These are phyloP conservation scores for Okamejei kenojei DNA, from an alignment of 2,797 vertebrate species.

Conservation along the genomic window DNA sequence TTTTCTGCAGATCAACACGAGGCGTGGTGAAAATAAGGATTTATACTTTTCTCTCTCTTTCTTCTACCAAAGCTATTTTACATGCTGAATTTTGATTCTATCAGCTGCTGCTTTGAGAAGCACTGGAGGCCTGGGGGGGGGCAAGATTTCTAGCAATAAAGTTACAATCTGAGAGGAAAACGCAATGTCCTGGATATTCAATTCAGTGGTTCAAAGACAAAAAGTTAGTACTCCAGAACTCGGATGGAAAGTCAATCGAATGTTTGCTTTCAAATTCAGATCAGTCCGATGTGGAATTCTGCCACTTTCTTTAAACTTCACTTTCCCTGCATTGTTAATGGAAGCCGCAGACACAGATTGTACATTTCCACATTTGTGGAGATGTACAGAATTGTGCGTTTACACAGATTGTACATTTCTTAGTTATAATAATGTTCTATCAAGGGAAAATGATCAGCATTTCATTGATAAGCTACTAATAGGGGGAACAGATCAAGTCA, in stretches of 20 bases:
- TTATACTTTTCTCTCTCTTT: not conserved
- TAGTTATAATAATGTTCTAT: not conserved
- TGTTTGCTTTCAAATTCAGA: not conserved
- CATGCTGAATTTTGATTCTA: not conserved
- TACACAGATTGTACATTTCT: not conserved
- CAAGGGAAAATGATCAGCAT: not conserved
- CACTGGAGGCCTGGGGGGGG: not conserved
- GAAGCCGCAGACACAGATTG: too few species aligned
- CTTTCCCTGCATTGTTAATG: not conserved
- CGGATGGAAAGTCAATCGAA: not conserved
- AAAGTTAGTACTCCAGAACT: not conserved
- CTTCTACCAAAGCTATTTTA: not conserved
- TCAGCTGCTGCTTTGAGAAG: not conserved
- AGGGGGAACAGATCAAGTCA: not conserved
- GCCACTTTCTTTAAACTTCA: not conserved
- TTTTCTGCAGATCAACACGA: not conserved
- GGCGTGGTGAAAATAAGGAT: not conserved
- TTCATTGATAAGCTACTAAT: not conserved
- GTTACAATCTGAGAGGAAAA: not conserved
- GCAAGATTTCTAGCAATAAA: not conserved
- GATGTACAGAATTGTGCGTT: too few species aligned
- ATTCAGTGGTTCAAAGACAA: not conserved
- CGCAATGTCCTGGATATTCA: not conserved
- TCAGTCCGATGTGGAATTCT: not conserved
- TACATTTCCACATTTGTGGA: too few species aligned